Evolutionary conservation across 2,888 invertebrate species (phyloP).

Genomic region (Pemphredon lugubris): DNA sequence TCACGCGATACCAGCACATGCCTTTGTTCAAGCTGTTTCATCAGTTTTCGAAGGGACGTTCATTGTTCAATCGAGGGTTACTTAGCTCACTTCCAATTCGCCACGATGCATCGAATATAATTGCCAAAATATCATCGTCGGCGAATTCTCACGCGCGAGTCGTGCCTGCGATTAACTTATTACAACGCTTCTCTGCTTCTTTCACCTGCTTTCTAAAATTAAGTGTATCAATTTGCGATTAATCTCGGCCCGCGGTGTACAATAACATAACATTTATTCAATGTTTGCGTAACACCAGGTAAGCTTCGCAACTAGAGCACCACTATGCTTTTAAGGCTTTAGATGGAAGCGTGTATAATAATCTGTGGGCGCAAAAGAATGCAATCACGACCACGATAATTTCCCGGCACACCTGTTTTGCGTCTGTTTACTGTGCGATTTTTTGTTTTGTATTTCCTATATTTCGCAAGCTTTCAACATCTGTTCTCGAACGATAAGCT

Average conservation of each 20-base stretch:
- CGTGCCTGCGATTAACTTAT: slow-evolving; percentile 12
- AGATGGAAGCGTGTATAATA: slow-evolving; percentile 75
- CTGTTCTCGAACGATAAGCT: too few species aligned
- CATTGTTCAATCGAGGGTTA: slow-evolving; percentile 43
- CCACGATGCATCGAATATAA: slow-evolving; percentile 19
- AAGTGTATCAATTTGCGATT: slow-evolving; percentile 1
- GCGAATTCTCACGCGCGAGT: slow-evolving; percentile 24
- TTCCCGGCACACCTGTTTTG: not conserved
- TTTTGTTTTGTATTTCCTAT: not conserved
- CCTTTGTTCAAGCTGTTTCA: not conserved
- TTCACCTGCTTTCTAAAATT: slow-evolving; percentile 10
- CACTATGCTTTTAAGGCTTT: slow-evolving; percentile 70
- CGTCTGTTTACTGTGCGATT: not conserved
- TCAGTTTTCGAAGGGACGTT: not conserved
- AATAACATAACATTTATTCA: slow-evolving; percentile 61
- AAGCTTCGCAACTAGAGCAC: slow-evolving; percentile 68
- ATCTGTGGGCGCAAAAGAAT: slow-evolving; percentile 29
- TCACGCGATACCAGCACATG: not conserved
- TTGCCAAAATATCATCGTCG: slow-evolving; percentile 31
- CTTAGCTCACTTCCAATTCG: slow-evolving; percentile 50
- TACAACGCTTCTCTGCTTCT: slow-evolving; percentile 4
- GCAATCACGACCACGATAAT: slow-evolving; percentile 5
- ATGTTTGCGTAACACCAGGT: slow-evolving; percentile 60
- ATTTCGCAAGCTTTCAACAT: too few species aligned
- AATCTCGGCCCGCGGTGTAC: slow-evolving; percentile 31